A percentile compares a stretch with the other conserved stretches of the same genome.
These are phyloP conservation scores for Echinops telfairi DNA, from an alignment of 2,113 vertebrate genomes.

Conservation along the genomic window DNA sequence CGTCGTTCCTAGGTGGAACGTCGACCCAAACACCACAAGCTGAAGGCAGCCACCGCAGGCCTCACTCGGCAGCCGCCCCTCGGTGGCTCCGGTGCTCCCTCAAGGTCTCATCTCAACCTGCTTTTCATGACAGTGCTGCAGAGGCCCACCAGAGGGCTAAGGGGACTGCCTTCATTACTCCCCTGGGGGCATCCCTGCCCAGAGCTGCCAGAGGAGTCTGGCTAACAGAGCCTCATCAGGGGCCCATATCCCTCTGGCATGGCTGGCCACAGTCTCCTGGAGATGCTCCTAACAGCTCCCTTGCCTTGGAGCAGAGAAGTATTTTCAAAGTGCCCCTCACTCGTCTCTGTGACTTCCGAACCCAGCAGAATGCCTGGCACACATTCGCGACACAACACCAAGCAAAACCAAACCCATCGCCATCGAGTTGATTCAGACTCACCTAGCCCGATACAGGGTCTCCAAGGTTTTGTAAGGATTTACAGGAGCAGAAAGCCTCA, in stretches of 20 bases:
- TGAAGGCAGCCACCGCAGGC: not conserved
- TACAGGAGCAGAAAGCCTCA: no score
- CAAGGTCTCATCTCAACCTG: not conserved
- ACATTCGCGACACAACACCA: fast-evolving
- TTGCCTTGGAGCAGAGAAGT: not conserved
- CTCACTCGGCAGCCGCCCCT: not conserved
- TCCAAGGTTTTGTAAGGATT: no score
- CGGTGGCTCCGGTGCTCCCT: not conserved
- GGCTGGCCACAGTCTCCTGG: not conserved
- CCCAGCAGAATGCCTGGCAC: not conserved
- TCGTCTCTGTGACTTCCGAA: not conserved
- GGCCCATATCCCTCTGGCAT: not conserved
- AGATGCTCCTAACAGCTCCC: not conserved
- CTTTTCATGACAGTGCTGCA: not conserved
- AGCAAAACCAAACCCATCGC: no score
- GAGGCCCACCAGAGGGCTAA: not conserved
- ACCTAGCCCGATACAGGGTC: no score
- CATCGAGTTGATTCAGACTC: no score
- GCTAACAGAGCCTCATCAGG: not conserved
- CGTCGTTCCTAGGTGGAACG: not conserved
- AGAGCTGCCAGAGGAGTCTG: no score
- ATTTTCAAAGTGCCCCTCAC: not conserved
- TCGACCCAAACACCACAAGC: not conserved
- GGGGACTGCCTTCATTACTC: not conserved
- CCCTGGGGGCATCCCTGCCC: not conserved